Evolutionary conservation across 2,888 invertebrate genomes (phyloP).

Genomic region (Zele albiditarsus): DNA sequence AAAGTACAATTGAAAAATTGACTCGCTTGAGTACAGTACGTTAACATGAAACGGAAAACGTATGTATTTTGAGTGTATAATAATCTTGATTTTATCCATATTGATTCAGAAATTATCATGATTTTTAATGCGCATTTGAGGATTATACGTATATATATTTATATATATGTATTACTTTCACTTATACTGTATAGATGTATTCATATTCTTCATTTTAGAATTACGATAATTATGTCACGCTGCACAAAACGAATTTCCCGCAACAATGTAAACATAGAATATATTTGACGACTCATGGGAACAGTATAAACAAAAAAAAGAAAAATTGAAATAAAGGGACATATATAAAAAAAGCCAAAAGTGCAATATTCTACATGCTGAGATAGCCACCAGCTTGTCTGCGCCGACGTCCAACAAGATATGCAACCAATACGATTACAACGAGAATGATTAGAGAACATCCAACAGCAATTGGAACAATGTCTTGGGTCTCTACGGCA

Average conservation of each 20-base stretch:
- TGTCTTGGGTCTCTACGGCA: conserved; percentile 84
- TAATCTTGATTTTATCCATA: background rate
- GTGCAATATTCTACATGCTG: conserved; percentile 80
- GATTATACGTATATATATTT: background rate
- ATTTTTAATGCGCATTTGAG: background rate
- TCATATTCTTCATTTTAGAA: background rate
- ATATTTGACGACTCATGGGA: background rate
- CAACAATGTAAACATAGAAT: background rate
- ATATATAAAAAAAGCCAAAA: background rate
- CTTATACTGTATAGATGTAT: background rate
- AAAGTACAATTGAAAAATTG: background rate
- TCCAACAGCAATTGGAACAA: conserved; percentile 98
- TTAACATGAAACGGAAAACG: background rate
- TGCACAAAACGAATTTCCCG: background rate
- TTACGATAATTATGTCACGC: background rate
- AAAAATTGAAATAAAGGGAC: background rate
- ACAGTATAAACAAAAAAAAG: background rate
- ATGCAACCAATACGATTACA: conserved; percentile 92
- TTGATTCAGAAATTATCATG: background rate
- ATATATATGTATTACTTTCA: background rate
- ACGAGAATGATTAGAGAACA: conserved; percentile 93
- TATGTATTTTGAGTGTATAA: background rate
- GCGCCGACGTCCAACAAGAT: conserved; percentile 92
- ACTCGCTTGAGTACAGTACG: background rate
- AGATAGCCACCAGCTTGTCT: conserved; percentile 89